These are phyloP conservation scores for Eristalis tenax DNA, from an alignment of 2,888 invertebrate genomes.

Conservation along the genomic window DNA sequence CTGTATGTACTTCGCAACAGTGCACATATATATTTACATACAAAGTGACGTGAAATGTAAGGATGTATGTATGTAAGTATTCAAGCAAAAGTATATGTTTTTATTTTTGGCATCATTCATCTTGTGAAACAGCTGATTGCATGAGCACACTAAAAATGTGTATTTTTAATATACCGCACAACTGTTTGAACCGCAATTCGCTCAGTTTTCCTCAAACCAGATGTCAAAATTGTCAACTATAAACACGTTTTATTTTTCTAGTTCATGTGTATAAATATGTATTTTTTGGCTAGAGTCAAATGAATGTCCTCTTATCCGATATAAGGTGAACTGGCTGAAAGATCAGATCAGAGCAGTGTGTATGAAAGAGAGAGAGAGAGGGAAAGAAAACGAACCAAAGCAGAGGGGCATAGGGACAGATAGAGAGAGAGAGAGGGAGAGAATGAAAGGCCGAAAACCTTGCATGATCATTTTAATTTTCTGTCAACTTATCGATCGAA, in stretches of 20 bases:
- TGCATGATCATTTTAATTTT: constrained; percentile 29
- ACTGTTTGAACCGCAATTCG: not conserved
- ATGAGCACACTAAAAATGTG: constrained; percentile 8
- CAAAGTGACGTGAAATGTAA: not conserved
- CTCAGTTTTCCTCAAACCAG: not conserved
- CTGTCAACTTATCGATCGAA: not conserved
- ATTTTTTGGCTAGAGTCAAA: not conserved
- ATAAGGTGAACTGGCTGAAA: not conserved
- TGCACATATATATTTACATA: not conserved
- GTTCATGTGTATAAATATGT: not conserved
- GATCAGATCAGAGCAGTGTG: not conserved
- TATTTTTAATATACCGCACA: not conserved
- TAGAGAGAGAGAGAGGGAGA: not conserved
- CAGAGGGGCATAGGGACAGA: not conserved
- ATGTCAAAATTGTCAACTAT: not conserved
- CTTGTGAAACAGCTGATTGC: constrained; percentile 24
- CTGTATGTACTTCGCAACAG: not conserved
- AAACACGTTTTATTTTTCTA: not conserved
- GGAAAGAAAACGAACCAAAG: not conserved
- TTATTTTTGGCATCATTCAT: constrained; percentile 15
- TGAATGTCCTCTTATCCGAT: constrained; percentile 10
- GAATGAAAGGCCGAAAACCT: constrained; percentile 4
- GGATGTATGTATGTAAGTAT: not conserved
- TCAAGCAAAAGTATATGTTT: constrained; percentile 2
- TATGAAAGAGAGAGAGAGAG: not conserved